Percentiles rank a stretch among this genome's conserved stretches.
phyloP scores from a whole-genome alignment of 1,140 invertebrate genomes.

The Nasonia longicornis region DNA sequence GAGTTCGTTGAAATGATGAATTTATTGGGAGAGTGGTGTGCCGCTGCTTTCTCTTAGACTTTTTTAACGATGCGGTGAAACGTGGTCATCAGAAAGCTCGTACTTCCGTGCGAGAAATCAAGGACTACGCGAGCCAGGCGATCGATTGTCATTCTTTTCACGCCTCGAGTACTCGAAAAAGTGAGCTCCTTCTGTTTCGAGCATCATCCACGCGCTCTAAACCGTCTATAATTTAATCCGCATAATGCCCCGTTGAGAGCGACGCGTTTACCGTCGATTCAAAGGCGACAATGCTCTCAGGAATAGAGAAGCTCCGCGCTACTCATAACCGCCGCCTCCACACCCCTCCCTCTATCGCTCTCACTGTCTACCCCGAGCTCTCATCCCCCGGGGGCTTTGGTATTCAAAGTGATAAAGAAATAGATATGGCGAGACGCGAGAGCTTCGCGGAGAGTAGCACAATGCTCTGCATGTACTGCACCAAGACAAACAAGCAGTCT shows the following conservation, averaged over 20 bases:
- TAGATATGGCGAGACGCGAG: background rate
- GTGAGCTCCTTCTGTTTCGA: background rate
- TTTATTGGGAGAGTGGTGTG: too few species aligned
- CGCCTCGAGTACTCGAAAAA: too few species aligned
- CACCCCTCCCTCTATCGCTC: too few species aligned
- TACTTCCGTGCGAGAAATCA: too few species aligned
- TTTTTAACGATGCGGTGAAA: too few species aligned
- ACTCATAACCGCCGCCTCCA: background rate
- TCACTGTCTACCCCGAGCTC: background rate
- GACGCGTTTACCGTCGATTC: background rate
- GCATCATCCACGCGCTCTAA: background rate
- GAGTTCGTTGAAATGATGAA: too few species aligned
- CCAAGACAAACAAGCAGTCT: background rate
- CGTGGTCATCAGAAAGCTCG: too few species aligned
- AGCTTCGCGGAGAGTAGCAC: background rate
- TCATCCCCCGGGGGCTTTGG: background rate
- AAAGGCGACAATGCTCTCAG: background rate
- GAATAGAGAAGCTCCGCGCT: background rate
- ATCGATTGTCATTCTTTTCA: too few species aligned
- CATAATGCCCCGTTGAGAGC: background rate
- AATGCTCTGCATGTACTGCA: background rate
- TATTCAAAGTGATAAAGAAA: slow-evolving; percentile 31
- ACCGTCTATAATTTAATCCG: background rate
- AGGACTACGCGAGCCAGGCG: too few species aligned
- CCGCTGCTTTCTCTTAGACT: too few species aligned